Evolutionary conservation across 2,888 invertebrate genomes (phyloP), one percentile per base, ranked within the genome.

Genomic region (Ormyrus thymus): DNA sequence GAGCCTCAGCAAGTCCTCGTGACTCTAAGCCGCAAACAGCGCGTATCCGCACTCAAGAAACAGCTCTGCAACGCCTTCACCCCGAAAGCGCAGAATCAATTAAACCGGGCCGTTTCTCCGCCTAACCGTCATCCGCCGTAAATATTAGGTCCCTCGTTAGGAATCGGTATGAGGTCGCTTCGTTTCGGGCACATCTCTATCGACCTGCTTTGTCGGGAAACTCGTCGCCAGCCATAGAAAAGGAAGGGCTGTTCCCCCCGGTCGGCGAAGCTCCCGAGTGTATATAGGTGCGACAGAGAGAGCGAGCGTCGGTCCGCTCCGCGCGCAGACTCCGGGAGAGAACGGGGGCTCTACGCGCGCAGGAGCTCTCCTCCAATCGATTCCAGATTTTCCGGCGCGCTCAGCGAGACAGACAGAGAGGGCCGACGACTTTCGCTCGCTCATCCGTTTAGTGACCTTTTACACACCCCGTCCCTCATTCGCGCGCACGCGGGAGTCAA

Each of bases 361-460:
- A 51, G 59, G 15, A 50, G 29, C 45, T 64, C 85, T 83, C 83
- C 85, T 85, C 82, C 88, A 86, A 89, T 89, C 88, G 88, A 89
- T 89, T 88, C 87, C 87, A 86, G 88, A 89, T 88, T 89, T 88
- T 86, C 88, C 86, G 86, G 85, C 87, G 86, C 86, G 85, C 55
- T 72, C 87, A 88, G 88, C 87, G 87, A 87, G 85, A 86, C 87
- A 62, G 48, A 29, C 5, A 43, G 11, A 55, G 53, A 43, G 55
- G 7, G 45, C 11, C 7, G 13, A 29, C 7, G 53, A 65, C 65
- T 65, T 71, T 68, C 51, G 13, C 13, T 77, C 45, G 61, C 53
- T 76, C 65, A 76, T 76, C 55, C 70, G 50, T 71, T 76, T 76
- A 76, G 64, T 58, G 51, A 29, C 29, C 29, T 29, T 29, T 29